Conservation (phyloP, 1,140 invertebrate genomes). For the Acromyrmex heyeri region DNA sequence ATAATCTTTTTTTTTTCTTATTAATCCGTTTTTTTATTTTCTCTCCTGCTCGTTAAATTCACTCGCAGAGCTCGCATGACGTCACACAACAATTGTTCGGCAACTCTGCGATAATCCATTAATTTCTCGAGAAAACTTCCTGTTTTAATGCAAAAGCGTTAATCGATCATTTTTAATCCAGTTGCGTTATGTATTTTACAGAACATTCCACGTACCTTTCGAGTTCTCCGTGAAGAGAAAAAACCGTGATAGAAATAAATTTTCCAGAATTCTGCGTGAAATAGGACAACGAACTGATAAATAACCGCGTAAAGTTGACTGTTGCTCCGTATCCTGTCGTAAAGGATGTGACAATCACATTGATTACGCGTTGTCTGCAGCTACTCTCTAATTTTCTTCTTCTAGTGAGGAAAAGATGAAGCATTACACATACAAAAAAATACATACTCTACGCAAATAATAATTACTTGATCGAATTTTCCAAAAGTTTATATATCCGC, state of each 20-base stretch:
- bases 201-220: neutral
- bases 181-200: neutral
- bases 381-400: slow-evolving; percentile 9
- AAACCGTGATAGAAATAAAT: neutral
- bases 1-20: slow-evolving; percentile 11
- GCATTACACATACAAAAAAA: no score
- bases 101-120: neutral
- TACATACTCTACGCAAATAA: no score
- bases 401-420: neutral
- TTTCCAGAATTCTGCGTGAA: slow-evolving; percentile 34
- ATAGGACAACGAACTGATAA: slow-evolving; percentile 69
- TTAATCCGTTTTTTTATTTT: slow-evolving; percentile 11
- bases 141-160: neutral
- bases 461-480: no score
- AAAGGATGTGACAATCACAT: slow-evolving; percentile 49
- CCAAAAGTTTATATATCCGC: no score
- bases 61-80: neutral
- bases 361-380: slow-evolving; percentile 26
- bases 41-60: neutral
- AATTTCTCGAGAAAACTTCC: neutral
- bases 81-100: neutral
- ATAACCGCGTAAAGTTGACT: slow-evolving; percentile 27
- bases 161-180: slow-evolving; percentile 3
- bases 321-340: slow-evolving; percentile 50
- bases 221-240: neutral